Base-by-base conservation (phyloP, 2,113 vertebrate species). In the zebrafish (Danio rerio) region DNA sequence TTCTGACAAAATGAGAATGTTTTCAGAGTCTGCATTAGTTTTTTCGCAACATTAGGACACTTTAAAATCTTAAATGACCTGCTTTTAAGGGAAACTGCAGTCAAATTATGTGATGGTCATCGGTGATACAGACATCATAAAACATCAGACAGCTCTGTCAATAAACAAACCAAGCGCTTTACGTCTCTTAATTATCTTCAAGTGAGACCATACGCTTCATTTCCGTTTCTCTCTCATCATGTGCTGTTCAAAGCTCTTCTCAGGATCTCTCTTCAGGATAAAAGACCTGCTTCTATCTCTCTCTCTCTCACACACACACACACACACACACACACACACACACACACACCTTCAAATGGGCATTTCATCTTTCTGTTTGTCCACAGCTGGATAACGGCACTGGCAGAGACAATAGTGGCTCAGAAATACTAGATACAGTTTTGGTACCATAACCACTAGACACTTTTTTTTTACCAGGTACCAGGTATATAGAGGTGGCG, bases 141-240 rank as follows among this genome's bases (percentile, higher is more conserved):
- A 59, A 11, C 13, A 4, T 76, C 12, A 59, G n/a, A 59, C 21
- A 55, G 11, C 55, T 59, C 42, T 9, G 73, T 47, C 56, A 59
- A 76, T 61, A 76, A 76, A 76, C 73, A 76, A 76, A 45, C 42
- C 40, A 49, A 76, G n/a, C 72, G 45, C 18, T 45, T 75, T 59
- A 69, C 66, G 42, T 56, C 71, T 6, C 53, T 61, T 43, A 61
- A 76, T 61, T 76, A 31, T 77, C 59, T 40, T 77, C 61, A 62
- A 62, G 20, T 6, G 43, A 77, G 42, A 50, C 58, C 20, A 63
- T 43, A 77, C 0, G 45, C 45, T 77, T 61, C n/a, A 76, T 77
- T 77, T 77, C 58, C 10, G 45, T 21, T 9, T 62, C 45, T 15
- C 11, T 66, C 70, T 53, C 6, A 4, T 71, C 47, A 10, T 71